These are phyloP conservation scores for Atta cephalotes DNA, from an alignment of 1,140 invertebrate genomes.

Conservation along the genomic window DNA sequence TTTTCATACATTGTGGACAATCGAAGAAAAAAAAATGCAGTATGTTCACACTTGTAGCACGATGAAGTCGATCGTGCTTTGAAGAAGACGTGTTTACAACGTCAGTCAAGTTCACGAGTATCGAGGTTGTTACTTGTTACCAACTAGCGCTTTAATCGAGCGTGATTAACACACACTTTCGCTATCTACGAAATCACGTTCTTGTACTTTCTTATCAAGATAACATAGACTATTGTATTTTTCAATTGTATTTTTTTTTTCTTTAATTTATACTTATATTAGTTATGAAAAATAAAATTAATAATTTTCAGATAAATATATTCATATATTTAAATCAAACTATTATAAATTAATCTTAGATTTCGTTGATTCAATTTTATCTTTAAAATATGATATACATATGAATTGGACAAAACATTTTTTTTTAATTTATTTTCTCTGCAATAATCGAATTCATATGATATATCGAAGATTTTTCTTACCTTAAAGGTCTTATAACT, in stretches of 20 bases:
- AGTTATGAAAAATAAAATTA: background rate
- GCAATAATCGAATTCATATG: background rate
- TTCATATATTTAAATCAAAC: background rate
- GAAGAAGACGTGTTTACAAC: slow-evolving; percentile 36
- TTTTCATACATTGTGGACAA: background rate
- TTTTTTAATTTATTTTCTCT: background rate
- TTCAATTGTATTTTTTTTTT: background rate
- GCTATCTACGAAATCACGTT: slow-evolving; percentile 18
- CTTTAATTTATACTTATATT: background rate
- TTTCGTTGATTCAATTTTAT: background rate
- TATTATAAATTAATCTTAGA: background rate
- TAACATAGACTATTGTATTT: too few species aligned
- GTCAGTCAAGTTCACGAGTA: slow-evolving; percentile 54
- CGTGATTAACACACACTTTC: slow-evolving; percentile 21
- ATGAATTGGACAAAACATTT: background rate
- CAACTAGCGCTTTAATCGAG: slow-evolving; percentile 8
- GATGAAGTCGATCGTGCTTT: slow-evolving; percentile 1
- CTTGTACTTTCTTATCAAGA: slow-evolving; percentile 26
- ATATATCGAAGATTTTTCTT: slow-evolving; percentile 78
- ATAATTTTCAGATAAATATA: background rate
- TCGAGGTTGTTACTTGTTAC: slow-evolving; percentile 6
- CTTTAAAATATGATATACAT: background rate
- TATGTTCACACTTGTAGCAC: background rate
- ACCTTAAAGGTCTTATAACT: slow-evolving; percentile 97
- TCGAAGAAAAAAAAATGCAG: background rate